Base-by-base conservation (phyloP, 2,113 vertebrate genomes). In the Takifugu flavidus region DNA sequence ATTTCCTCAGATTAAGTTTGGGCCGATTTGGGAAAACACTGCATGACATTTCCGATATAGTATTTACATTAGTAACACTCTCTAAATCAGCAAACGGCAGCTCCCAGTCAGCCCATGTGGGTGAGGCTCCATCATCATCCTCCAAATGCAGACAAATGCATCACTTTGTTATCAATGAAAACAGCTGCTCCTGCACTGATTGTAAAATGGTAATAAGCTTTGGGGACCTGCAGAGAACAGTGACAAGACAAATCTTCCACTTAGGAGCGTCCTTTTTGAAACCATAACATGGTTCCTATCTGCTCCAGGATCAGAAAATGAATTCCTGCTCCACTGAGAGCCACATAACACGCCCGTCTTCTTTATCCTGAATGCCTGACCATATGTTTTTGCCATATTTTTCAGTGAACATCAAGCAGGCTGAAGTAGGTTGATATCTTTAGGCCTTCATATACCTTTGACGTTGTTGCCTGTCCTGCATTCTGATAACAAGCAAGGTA, bases 151-250 rank as follows among this genome's bases (percentile, higher is more conserved):
- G 58, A 72, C 57, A 71, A 72, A 80, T 83, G 59, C 71, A 75
- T 79, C 80, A 67, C 47, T 70, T 63, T 78, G 80, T 79, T 88
- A 86, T 86, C 80, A 73, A 75, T 65, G 72, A 43, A 70, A 72
- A 66, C 80, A 84, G 80, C 75, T 79, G 86, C 62, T 57, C 49
- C 14, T 26, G 59, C 53, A 26, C 43, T 28, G 76, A 72, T 74
- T 69, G 74, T 66, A 56, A 78, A 78, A 82, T 73, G 81, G 64
- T 78, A 82, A 84, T 82, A 66, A 49, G 78, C 72, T 52, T 55
- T 25, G 5, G 39, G 54, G 51, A 51, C 43, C 70, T 56, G 74
- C 68, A 44, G 63, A 70, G 55, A 72, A 63, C 49, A 34, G 56
- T 65, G 76, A 80, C 76, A 80, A 80, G 74, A 81, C 72, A 70